Conservation (phyloP, 1,140 invertebrate species). For the Papilio polyxenes region DNA sequence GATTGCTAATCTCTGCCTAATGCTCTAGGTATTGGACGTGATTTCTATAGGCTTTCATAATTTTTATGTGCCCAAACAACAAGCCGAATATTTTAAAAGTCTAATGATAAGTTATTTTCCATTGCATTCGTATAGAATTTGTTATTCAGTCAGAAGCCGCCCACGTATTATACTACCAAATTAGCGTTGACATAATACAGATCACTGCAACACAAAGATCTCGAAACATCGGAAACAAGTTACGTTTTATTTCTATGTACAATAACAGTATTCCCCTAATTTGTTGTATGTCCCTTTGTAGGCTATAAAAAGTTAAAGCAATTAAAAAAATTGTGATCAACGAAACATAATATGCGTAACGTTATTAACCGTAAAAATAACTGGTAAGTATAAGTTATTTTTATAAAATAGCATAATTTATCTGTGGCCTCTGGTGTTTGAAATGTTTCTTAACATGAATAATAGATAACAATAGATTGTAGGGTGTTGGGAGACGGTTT, state of each 20-base stretch:
- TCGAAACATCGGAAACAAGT: background rate
- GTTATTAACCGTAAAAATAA: background rate
- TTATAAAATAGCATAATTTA: background rate
- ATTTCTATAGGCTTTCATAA: too few species aligned
- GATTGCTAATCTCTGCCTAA: too few species aligned
- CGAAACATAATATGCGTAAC: background rate
- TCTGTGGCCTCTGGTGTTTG: slow-evolving; percentile 3
- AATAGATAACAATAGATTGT: slow-evolving; percentile 3
- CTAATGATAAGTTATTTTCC: background rate
- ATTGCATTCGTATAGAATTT: background rate
- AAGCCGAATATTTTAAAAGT: background rate
- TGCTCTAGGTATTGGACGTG: too few species aligned
- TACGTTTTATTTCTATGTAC: background rate
- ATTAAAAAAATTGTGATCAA: background rate
- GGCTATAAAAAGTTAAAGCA: background rate
- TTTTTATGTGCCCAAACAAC: background rate
- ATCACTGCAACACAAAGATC: background rate
- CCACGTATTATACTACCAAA: slow-evolving; percentile 4
- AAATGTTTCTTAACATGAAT: slow-evolving; percentile 1
- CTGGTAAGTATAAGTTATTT: background rate
- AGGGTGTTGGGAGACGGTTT: background rate
- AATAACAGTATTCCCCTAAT: too few species aligned
- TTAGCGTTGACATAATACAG: background rate
- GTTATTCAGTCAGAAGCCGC: background rate
- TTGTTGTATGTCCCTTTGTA: too few species aligned